phyloP scores from a whole-genome alignment of 1,140 invertebrate species.

The Ericerus pela region DNA sequence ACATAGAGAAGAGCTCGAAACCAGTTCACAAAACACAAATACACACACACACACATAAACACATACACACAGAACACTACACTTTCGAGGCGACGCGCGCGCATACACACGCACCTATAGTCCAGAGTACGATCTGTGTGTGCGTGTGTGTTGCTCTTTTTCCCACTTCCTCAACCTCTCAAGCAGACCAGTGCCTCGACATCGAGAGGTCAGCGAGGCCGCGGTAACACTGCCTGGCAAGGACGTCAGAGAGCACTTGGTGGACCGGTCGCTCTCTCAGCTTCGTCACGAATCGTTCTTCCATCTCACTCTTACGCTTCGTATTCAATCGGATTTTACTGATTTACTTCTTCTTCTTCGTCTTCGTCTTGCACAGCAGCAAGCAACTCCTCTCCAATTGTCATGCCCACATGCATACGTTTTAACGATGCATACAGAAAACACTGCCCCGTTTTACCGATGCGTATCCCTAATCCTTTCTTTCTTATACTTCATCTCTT shows the following conservation, averaged over 20 bases:
- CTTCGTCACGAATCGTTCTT: constrained; percentile 1
- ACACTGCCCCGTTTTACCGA: too few relatives aligned
- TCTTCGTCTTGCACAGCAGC: too few relatives aligned
- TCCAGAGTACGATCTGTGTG: neutral
- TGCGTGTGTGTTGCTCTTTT: neutral
- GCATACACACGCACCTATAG: neutral
- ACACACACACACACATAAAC: neutral
- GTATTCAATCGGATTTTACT: too few relatives aligned
- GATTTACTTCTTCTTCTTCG: too few relatives aligned
- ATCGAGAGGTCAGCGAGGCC: constrained; percentile 5
- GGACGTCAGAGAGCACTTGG: neutral
- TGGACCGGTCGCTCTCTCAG: neutral
- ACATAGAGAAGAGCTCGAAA: neutral
- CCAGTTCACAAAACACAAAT: neutral
- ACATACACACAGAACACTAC: too few relatives aligned
- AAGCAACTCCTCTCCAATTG: too few relatives aligned
- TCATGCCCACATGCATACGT: too few relatives aligned
- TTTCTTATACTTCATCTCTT: too few relatives aligned
- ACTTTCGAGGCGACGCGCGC: neutral
- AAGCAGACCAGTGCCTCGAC: neutral
- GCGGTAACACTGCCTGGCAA: neutral
- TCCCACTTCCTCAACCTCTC: neutral
- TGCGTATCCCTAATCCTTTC: too few relatives aligned
- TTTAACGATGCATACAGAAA: too few relatives aligned
- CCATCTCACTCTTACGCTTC: too few relatives aligned